Base-by-base conservation (phyloP, 2,113 vertebrate species). In the Murina feae region DNA sequence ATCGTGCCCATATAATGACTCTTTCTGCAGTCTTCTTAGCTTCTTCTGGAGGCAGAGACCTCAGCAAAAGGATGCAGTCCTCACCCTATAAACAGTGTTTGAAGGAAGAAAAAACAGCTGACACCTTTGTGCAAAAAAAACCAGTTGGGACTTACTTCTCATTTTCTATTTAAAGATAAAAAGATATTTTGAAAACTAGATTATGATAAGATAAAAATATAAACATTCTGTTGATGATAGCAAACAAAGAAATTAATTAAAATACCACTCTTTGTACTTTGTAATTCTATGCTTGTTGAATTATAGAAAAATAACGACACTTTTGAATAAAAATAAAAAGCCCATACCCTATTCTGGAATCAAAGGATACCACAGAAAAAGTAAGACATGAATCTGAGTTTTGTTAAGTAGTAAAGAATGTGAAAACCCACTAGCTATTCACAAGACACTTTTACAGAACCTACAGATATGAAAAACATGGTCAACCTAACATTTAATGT, bases 1-100 rank as follows among this genome's bases (percentile, higher is more conserved):
- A 86, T 7, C 97, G 97, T 53, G 99, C 99, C 99, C 99, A 99
- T 5, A 98, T 93, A 18, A 98, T 94, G 39, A 99, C 97, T 66
- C 98, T 98, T 85, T 99, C 98, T 2, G 99, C 98, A 84, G 99
- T 98, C 39, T 98, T 97, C 97, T 98, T 98, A 2, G 98, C 98
- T 94, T 99, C 98, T 28, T 84, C 69, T n/a, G 95, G 81, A 44
- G 97, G 91, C 93, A 99, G 96, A 86, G 97, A 98, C 96, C 99
- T 99, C 93, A 99, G 92, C 21, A 99, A 91, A 0, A 95, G 86
- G 55, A 99, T 87, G 82, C 98, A 98, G 16, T 98, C 98, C 18
- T 99, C 99, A 23, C 95, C 98, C 99, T 99, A 89, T 11, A 96
- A 87, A 42, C 7, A 66, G 32, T 9, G 32, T 88, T 75, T 65